Percentiles rank a stretch among this genome's conserved stretches.
phyloP scores from a whole-genome alignment of 2,888 invertebrate genomes.

The Tetanocera ferruginea region DNA sequence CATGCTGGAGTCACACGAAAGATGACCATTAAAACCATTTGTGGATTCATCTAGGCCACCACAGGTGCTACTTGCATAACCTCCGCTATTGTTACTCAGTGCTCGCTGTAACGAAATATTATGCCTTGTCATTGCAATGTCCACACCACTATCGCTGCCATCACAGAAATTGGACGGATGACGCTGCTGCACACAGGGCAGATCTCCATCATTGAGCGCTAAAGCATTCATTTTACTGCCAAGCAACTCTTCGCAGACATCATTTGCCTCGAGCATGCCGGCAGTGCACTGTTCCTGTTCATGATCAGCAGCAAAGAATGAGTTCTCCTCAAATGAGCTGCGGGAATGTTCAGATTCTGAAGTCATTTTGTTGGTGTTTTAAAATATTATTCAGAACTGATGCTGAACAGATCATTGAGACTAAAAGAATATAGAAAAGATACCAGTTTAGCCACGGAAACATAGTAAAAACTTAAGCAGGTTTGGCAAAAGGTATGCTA shows the following conservation, averaged over 20 bases:
- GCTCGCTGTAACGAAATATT: conserved; percentile 71
- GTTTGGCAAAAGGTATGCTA: no score
- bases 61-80: conserved; percentile 77
- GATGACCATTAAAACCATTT: conserved; percentile 51
- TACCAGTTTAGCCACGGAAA: no score
- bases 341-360: conserved; percentile 30
- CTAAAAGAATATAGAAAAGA: background rate
- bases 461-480: background rate
- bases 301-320: conserved; percentile 3
- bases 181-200: conserved; percentile 2
- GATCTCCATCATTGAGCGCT: conserved; percentile 66
- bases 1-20: conserved; percentile 83
- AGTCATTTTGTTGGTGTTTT: conserved; percentile 5
- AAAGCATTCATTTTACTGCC: conserved; percentile 60
- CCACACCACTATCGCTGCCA: conserved; percentile 87
- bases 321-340: conserved; percentile 24
- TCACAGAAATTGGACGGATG: conserved; percentile 66
- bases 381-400: background rate
- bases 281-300: background rate
- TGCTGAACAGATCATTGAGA: background rate
- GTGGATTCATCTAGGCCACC: conserved; percentile 71
- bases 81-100: conserved; percentile 75
- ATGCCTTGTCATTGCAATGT: conserved; percentile 72
- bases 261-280: conserved; percentile 35
- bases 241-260: conserved; percentile 55